These are phyloP conservation scores for Grantiella picta DNA, from an alignment of 2,113 vertebrate genomes.

Conservation along the genomic window DNA sequence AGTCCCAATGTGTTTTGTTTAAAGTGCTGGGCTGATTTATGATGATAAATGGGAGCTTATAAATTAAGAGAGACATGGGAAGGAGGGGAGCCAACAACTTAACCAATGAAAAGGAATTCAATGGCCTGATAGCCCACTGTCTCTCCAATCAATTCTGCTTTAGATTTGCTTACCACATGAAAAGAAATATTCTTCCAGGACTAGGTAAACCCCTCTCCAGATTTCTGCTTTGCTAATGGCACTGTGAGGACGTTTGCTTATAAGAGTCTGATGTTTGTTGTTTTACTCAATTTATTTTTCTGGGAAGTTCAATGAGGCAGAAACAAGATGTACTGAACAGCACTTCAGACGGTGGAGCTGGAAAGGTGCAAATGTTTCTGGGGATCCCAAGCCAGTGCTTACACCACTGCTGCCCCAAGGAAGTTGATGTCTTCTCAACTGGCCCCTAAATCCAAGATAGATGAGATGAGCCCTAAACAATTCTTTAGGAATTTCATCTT, in stretches of 20 bases:
- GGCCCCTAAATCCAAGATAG: neutral
- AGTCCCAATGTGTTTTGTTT: neutral
- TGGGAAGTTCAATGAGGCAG: neutral
- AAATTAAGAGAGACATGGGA: neutral
- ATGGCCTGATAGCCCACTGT: neutral
- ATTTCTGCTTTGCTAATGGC: neutral
- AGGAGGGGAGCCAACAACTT: neutral
- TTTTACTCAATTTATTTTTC: neutral
- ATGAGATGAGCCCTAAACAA: neutral
- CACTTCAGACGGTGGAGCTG: neutral
- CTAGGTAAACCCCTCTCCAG: neutral
- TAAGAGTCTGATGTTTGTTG: neutral
- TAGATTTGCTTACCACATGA: neutral
- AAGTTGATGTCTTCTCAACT: neutral
- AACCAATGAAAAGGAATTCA: neutral
- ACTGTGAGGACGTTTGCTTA: neutral
- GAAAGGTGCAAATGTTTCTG: neutral
- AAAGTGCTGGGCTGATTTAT: slow-evolving; percentile 16
- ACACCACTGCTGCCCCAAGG: neutral
- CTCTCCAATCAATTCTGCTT: neutral
- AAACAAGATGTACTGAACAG: neutral
- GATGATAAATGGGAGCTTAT: slow-evolving; percentile 32
- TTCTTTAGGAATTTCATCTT: neutral
- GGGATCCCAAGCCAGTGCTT: neutral
- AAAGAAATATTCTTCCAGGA: neutral